Evolutionary conservation across 2,888 invertebrate species (phyloP), one percentile per base, ranked within the genome.

Genomic region (Agrotis exclamationis): DNA sequence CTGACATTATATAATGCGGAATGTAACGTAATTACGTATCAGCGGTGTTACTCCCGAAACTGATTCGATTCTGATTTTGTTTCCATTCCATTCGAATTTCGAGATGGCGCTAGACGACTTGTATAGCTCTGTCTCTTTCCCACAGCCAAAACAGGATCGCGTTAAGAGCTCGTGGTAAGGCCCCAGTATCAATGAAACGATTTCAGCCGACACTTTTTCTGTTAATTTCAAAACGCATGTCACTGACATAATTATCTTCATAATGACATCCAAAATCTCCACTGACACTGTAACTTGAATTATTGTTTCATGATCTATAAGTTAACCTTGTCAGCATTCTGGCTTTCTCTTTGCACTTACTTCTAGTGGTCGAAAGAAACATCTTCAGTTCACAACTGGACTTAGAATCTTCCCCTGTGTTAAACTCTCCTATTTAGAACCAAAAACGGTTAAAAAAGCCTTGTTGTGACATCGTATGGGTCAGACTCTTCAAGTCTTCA

Each of bases 301-400:
- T 44, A 45, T 4, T 4, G 24, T 50, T 51, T 73, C 20, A 7
- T 72, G 45, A 24, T 64, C 22, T 54, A 24, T 22, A 47, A 53
- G n/a, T 24, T n/a, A 22, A 24, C 53, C 69, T 72, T 18, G 45
- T 72, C 22, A 22, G 16, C 14, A 24, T 20, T 51, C 20, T 3
- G 74, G 58, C 47, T 73, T 53, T 73, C 64, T 58, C 58, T 73
- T 58, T 48, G 16, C 14, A 45, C 24, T 20, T 39, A 9, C n/a
- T 56, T 56, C n/a, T 48, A 57, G 44, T 44, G 20, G 24, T 64
- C 63, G 7, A 18, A 47, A 58, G 18, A 64, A 51, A 73, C 57
- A 18, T 51, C 13, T 2, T 16, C 20, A 20, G 14, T 73, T 13
- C 24, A 24, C 16, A 6, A 24, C 14, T 50, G 33, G 33, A 45